A percentile compares a stretch with the other conserved stretches of the same genome.
These are phyloP conservation scores for Lasioglossum villosulum DNA, from an alignment of 2,888 invertebrate genomes.

Conservation along the genomic window DNA sequence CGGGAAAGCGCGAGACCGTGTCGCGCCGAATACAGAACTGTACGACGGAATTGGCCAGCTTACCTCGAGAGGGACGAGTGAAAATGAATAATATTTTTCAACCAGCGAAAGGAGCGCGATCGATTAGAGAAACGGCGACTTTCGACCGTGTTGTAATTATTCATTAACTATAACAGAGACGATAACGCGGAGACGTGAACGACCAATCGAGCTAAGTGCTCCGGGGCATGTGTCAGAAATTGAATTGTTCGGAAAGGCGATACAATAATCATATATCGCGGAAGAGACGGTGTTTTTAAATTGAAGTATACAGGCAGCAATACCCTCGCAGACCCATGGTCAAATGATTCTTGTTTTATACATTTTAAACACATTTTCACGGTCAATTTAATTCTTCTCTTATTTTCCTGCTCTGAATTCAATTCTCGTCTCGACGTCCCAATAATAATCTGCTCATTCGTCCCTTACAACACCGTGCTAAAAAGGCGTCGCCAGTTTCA, in stretches of 20 bases:
- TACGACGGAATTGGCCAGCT: background rate
- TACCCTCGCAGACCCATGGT: background rate
- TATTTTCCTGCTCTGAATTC: no score
- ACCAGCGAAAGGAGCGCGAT: background rate
- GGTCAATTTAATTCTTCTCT: background rate
- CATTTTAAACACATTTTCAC: background rate
- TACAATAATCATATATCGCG: background rate
- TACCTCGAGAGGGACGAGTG: background rate
- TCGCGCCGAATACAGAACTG: background rate
- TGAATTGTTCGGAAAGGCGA: background rate
- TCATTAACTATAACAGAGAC: background rate
- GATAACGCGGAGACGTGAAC: background rate
- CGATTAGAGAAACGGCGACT: background rate
- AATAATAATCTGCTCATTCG: no score
- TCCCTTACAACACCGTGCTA: no score
- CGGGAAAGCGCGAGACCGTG: background rate
- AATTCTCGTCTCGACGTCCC: no score
- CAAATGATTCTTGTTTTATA: background rate
- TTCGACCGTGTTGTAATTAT: background rate
- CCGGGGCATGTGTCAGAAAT: background rate
- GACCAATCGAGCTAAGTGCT: constrained; percentile 1
- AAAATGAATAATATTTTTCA: background rate
- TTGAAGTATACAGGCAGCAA: background rate
- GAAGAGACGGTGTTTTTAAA: background rate
- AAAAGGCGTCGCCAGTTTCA: no score